Base-by-base conservation (phyloP, 1,140 invertebrate genomes). In the Orius insidiosus region DNA sequence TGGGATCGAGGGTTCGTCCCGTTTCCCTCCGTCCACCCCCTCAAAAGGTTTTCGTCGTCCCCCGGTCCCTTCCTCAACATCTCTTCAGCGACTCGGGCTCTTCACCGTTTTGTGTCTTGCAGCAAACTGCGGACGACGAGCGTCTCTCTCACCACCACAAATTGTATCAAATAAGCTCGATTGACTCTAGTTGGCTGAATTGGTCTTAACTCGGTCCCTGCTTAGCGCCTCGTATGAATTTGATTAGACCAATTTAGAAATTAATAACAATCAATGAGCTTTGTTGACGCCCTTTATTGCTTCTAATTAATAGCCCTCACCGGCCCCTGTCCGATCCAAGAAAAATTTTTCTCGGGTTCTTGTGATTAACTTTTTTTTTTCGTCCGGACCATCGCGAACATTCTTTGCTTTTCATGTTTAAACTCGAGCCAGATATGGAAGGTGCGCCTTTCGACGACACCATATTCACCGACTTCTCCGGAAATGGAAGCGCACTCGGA, bases 381-480 rank as follows among this genome's bases (percentile, higher is more conserved):
- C n/a, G n/a, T n/a, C n/a, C n/a, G n/a, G n/a, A n/a, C 39, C 10
- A 5, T 30, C 15, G 42, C 31, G n/a, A 15, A 33, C 11, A 15
- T 24, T 35, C 31, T 41, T 37, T 10, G 38, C n/a, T 19, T 36
- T 33, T 31, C 35, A 41, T 46, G 15, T 46, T 42, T 37, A 46
- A 41, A 34, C 49, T 43, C 4, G 47, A 49, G 47, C 46, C 46
- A 16, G 47, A 51, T 31, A 81, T 81, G 77, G 79, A 81, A 59
- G 74, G 77, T 55, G 70, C 70, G 38, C 69, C 71, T 19, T 83
- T 80, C 63, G 80, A 82, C 56, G 79, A 82, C 58, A 73, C 76
- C 52, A 74, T 78, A 54, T 82, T 82, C 58, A 67, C 69, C 48
- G 78, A 85, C 56, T 83, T 81, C 59, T 64, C 71, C 32, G 72